Conservation (phyloP, 2,888 invertebrate genomes). For the Hirudinaria manillensis region DNA sequence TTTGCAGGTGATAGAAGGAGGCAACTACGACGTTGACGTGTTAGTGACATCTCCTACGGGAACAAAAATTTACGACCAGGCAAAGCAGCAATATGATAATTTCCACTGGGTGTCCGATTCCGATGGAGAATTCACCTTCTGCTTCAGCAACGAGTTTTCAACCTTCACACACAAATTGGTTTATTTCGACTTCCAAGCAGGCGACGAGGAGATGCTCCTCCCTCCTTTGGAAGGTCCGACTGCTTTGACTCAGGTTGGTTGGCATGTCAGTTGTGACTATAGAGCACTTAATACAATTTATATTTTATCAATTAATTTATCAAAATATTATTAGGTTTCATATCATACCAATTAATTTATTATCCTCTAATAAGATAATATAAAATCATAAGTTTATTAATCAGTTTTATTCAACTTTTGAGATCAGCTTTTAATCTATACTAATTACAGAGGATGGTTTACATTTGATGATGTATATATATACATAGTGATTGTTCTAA, state of each 20-base stretch:
- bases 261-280: too few relatives aligned
- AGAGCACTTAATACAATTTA: neutral
- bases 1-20: constrained; percentile 88
- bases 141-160: constrained; percentile 98
- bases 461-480: too few relatives aligned
- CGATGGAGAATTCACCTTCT: constrained; percentile 50
- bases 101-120: constrained; percentile 61
- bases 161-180: constrained; percentile 97
- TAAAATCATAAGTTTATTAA: too few relatives aligned
- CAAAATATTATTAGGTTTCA: neutral
- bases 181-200: constrained; percentile 95
- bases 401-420: too few relatives aligned
- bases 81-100: constrained; percentile 90
- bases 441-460: too few relatives aligned
- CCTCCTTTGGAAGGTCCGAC: constrained; percentile 56
- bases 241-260: constrained; percentile 70
- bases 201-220: constrained; percentile 69
- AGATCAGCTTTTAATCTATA: too few relatives aligned
- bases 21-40: constrained; percentile 96
- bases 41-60: constrained; percentile 78
- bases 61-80: constrained; percentile 75
- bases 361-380: too few relatives aligned
- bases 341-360: too few relatives aligned
- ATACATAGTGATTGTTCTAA: too few relatives aligned
- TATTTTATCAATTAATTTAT: neutral